Evolutionary conservation across 2,888 invertebrate genomes (phyloP), one percentile per base, ranked within the genome.

Genomic region (Lithophane semibrunnea): DNA sequence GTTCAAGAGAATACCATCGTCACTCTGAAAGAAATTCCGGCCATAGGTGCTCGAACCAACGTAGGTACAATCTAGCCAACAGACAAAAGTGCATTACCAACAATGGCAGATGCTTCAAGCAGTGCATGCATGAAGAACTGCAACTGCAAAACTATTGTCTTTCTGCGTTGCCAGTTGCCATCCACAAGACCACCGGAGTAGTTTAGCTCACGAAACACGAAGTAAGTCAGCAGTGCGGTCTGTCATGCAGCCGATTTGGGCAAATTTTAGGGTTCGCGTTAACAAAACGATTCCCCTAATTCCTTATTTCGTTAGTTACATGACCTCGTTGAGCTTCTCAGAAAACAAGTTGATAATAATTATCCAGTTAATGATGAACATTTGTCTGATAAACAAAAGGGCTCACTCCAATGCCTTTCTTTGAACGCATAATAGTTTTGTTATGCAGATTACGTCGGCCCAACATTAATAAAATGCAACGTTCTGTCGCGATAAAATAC

Each of bases 321-420:
- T 84, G 77, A 77, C 81, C 71, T 86, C 80, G 66, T 79, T 83
- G 86, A 87, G 86, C 83, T 92, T 93, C 91, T 90, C 79, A 88
- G 92, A 92, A 92, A 83, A 65, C 87, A 88, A 88, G 90, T 89
- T 86, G 67, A 91, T 94, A 94, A 94, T 93, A 94, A 94, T 92
- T 91, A 88, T 88, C 79, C 85, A 83, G 89, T 88, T 93, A 94
- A 94, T 92, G 93, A 80, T 73, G 82, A 77, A 87, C 93, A 94
- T 94, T 94, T 93, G 91, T 92, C 89, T 90, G 87, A 88, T 86
- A 89, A 91, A 92, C 82, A 92, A 91, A 89, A 88, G 89, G 86
- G 84, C 81, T 85, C 83, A 85, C 86, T 87, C 81, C 87, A 79
- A 85, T 87, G 88, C 83, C 86, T 89, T 88, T 88, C 86, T 83